phyloP scores from a whole-genome alignment of 2,113 vertebrate species.

The Saguinus midas region DNA sequence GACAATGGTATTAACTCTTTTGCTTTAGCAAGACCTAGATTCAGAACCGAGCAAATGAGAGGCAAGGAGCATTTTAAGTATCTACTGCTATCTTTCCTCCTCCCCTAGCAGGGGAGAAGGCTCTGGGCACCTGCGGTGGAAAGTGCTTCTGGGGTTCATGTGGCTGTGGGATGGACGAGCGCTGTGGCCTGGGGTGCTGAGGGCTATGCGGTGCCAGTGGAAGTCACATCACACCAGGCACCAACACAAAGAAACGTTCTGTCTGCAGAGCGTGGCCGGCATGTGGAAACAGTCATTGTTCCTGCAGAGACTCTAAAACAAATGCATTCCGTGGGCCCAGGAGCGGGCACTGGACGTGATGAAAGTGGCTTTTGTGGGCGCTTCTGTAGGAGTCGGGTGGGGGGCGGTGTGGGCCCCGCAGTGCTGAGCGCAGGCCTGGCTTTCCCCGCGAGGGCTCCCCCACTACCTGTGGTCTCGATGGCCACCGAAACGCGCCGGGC shows the following conservation, averaged over 20 bases:
- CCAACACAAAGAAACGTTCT: constrained; percentile 49
- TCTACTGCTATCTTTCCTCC: background rate
- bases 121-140: background rate
- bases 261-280: background rate
- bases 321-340: background rate
- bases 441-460: too few species aligned
- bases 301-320: background rate
- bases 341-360: background rate
- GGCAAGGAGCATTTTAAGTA: background rate
- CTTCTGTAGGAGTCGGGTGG: background rate
- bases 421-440: background rate
- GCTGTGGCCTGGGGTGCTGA: background rate
- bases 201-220: background rate
- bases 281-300: background rate
- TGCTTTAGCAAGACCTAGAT: background rate
- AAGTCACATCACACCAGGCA: background rate
- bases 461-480: background rate
- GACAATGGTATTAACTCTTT: background rate
- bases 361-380: constrained; percentile 31
- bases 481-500: background rate
- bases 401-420: background rate
- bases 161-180: rapidly evolving
- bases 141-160: background rate
- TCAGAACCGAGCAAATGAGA: background rate
- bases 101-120: background rate